Percentiles rank a stretch among this genome's conserved stretches.
phyloP scores from a whole-genome alignment of 2,888 invertebrate genomes.

The Lysandra coridon region DNA sequence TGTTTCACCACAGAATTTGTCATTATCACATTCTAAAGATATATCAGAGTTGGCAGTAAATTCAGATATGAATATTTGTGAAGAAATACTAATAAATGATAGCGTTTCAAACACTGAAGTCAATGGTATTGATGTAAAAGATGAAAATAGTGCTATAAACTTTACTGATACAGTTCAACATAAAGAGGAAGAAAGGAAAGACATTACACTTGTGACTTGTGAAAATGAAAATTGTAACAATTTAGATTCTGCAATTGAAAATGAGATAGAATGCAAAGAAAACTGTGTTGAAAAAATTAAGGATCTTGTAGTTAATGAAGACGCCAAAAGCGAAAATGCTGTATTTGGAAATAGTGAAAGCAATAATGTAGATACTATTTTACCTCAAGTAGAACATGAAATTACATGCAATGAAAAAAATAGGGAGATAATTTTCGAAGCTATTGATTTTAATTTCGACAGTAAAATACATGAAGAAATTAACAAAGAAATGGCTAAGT shows the following conservation, averaged over 20 bases:
- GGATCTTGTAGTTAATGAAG: not conserved
- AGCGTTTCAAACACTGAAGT: not conserved
- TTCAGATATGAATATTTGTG: not conserved
- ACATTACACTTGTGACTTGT: not conserved
- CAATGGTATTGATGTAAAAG: not conserved
- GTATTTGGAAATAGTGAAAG: not conserved
- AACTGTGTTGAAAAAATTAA: not conserved
- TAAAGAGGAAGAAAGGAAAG: not conserved
- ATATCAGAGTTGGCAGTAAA: not conserved
- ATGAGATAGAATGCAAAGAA: not conserved
- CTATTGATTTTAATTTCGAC: not conserved
- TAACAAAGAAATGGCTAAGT: not conserved
- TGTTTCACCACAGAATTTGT: not conserved
- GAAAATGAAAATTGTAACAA: not conserved
- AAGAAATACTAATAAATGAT: not conserved
- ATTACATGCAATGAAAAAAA: not conserved
- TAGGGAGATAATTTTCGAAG: not conserved
- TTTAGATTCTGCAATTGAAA: not conserved
- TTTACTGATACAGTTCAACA: not conserved
- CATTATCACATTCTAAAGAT: conserved; percentile 1
- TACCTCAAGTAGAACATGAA: not conserved
- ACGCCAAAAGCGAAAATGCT: not conserved
- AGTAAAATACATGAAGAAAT: not conserved
- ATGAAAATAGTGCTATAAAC: not conserved
- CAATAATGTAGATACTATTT: not conserved